Conservation (phyloP, 2,888 invertebrate species). For the Limnephilus marmoratus region DNA sequence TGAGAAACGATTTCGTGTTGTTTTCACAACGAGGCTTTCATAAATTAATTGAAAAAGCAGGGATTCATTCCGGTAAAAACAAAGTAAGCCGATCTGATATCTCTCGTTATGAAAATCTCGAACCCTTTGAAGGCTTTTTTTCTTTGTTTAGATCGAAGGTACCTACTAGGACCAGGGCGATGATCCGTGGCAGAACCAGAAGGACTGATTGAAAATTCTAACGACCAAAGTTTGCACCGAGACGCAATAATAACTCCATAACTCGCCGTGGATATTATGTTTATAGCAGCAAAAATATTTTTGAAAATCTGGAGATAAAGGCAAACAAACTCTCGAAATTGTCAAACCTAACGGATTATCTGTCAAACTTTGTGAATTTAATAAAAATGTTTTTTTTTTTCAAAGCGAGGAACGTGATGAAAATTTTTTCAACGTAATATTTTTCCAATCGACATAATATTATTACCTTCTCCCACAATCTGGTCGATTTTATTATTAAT, state of each 20-base stretch:
- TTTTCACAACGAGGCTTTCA: neutral
- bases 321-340: neutral
- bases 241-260: neutral
- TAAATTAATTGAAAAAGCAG: neutral
- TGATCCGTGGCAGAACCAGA: neutral
- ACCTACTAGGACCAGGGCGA: too few relatives aligned
- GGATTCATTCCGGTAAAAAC: neutral
- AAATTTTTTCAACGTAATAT: too few relatives aligned
- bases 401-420: too few relatives aligned
- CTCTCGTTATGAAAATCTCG: neutral
- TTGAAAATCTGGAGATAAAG: neutral
- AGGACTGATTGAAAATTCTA: constrained; percentile 2
- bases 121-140: neutral
- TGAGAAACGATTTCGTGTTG: neutral
- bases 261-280: neutral
- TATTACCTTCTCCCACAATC: too few relatives aligned
- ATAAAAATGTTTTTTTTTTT: too few relatives aligned
- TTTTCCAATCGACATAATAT: too few relatives aligned
- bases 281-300: neutral
- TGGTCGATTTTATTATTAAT: too few relatives aligned
- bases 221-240: neutral
- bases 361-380: neutral
- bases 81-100: neutral
- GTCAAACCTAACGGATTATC: neutral
- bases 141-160: neutral